phyloP scores from a whole-genome alignment of 1,140 invertebrate genomes.

The Eupristina koningsbergeri region DNA sequence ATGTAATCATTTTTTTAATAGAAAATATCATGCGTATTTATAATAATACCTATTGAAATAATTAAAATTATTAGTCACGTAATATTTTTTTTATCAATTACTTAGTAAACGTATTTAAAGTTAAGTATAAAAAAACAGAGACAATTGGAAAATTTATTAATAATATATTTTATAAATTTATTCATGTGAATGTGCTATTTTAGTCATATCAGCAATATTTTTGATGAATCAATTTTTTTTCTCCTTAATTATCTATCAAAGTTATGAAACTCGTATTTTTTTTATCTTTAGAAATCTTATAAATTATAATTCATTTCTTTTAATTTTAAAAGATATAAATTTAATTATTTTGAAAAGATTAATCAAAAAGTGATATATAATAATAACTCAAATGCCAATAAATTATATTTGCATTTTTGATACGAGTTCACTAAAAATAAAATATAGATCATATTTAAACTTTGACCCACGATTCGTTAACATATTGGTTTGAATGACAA shows the following conservation, averaged over 20 bases:
- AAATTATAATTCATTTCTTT: neutral
- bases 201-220: neutral
- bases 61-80: too few relatives aligned
- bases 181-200: neutral
- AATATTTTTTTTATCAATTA: too few relatives aligned
- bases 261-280: neutral
- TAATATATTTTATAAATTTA: neutral
- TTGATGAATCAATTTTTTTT: neutral
- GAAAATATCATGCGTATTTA: too few relatives aligned
- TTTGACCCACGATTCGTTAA: neutral
- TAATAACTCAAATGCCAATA: neutral
- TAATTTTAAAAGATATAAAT: neutral
- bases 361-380: neutral
- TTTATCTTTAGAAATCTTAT: too few relatives aligned
- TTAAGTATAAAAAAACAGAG: too few relatives aligned
- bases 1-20: too few relatives aligned
- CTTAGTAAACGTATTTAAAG: too few relatives aligned
- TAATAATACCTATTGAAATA: too few relatives aligned
- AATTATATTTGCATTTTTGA: neutral
- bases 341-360: neutral
- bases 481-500: neutral
- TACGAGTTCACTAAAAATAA: neutral
- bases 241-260: neutral
- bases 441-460: neutral
- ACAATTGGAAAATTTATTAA: too few relatives aligned